Percentiles rank a stretch among this genome's conserved stretches.
These are phyloP conservation scores for Chloebia gouldiae DNA, from an alignment of 2,113 vertebrate species.

Conservation along the genomic window DNA sequence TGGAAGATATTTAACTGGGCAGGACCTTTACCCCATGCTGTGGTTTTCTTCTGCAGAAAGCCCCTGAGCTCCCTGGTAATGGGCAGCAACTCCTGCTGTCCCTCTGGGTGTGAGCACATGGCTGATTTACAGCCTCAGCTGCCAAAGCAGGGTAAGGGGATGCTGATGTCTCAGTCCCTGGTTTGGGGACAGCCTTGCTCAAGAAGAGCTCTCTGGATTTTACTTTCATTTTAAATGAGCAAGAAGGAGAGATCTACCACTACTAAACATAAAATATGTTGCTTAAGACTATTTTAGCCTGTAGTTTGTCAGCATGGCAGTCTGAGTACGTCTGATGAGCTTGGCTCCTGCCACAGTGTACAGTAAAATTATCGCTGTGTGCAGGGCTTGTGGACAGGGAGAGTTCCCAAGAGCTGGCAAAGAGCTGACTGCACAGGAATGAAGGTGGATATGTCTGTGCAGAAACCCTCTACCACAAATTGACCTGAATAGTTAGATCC, in stretches of 20 bases:
- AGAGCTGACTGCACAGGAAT: not conserved
- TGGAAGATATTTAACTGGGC: not conserved
- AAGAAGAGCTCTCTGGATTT: not conserved
- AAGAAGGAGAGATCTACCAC: not conserved
- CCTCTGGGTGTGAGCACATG: accelerated
- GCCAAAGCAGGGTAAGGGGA: not conserved
- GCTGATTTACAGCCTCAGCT: not conserved
- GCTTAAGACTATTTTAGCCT: not conserved
- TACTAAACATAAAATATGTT: not conserved
- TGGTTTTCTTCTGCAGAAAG: not conserved
- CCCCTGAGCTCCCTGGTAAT: not conserved
- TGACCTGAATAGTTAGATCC: not conserved
- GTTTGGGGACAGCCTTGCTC: not conserved
- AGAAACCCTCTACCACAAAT: not conserved
- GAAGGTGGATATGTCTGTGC: not conserved
- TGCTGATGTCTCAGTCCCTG: not conserved
- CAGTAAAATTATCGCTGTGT: not conserved
- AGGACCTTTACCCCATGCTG: not conserved
- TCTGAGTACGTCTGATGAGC: not conserved
- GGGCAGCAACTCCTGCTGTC: not conserved
- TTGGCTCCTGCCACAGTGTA: not conserved
- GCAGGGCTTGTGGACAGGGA: not conserved
- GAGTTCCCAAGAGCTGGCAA: not conserved
- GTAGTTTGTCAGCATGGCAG: too few species aligned
- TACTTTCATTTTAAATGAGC: not conserved